Percentiles rank a stretch among this genome's conserved stretches.
Conservation (phyloP, 2,113 vertebrate genomes). For the Ibidorhyncha struthersii region DNA sequence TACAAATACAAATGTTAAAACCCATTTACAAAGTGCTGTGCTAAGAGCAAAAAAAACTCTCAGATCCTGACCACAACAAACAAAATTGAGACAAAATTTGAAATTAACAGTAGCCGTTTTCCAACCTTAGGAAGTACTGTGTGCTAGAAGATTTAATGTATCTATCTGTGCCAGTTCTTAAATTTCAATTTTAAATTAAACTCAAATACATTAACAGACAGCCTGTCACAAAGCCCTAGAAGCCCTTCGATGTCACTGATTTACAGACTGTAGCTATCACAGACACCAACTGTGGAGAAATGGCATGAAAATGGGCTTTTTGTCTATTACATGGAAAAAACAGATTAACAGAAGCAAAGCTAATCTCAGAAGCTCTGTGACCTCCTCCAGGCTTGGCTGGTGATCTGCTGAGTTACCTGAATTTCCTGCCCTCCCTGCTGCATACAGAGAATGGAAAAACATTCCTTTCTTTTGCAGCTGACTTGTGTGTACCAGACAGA, state of each 20-base stretch:
- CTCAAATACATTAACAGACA: neutral
- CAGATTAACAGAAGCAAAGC: neutral
- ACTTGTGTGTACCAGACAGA: neutral
- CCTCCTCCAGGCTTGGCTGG: neutral
- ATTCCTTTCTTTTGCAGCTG: neutral
- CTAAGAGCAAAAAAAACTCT: neutral
- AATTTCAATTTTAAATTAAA: neutral
- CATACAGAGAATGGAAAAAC: rapidly evolving
- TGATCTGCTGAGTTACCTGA: neutral
- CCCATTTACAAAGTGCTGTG: neutral
- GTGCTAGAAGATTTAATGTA: neutral
- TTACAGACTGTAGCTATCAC: neutral
- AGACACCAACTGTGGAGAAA: neutral
- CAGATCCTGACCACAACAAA: neutral
- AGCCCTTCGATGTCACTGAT: rapidly evolving
- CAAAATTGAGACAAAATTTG: neutral
- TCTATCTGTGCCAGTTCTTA: neutral
- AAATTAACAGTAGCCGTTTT: neutral
- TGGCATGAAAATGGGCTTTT: neutral
- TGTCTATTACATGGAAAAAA: neutral
- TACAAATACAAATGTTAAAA: neutral
- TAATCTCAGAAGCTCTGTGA: neutral
- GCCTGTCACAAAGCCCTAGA: neutral
- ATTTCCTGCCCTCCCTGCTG: neutral
- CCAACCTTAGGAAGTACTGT: neutral